Evolutionary conservation across 2,113 vertebrate genomes (phyloP).

Genomic region (Grammomys surdaster): DNA sequence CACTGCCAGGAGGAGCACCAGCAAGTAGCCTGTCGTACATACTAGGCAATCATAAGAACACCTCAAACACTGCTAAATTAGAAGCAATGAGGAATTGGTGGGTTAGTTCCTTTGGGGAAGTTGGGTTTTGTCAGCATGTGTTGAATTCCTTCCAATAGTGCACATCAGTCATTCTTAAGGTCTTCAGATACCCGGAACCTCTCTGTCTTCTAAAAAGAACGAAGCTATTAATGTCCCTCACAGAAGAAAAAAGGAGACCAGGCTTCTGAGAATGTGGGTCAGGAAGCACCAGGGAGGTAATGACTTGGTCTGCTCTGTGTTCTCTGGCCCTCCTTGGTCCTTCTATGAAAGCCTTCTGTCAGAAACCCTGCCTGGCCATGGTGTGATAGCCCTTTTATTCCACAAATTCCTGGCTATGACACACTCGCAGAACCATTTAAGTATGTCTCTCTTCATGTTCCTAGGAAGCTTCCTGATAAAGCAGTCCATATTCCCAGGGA

Average conservation of each 20-base stretch:
- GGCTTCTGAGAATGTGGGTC: constrained; percentile 76
- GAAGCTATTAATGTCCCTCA: constrained; percentile 72
- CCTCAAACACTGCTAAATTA: constrained; percentile 63
- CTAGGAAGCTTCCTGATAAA: constrained; percentile 73
- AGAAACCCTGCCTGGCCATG: constrained; percentile 66
- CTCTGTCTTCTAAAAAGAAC: constrained; percentile 70
- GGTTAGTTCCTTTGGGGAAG: constrained; percentile 77
- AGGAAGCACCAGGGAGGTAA: constrained; percentile 79
- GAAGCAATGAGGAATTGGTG: constrained; percentile 53
- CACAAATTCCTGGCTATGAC: constrained; percentile 72
- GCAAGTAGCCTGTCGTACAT: constrained; percentile 14
- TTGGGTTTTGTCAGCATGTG: constrained; percentile 73
- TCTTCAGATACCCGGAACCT: constrained; percentile 72
- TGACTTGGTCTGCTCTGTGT: constrained; percentile 67
- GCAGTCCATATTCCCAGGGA: constrained; percentile 61
- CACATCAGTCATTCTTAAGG: constrained; percentile 74
- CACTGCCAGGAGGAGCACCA: background rate
- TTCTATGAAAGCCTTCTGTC: constrained; percentile 74
- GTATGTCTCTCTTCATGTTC: constrained; percentile 67
- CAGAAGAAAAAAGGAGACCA: constrained; percentile 69
- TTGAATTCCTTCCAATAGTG: constrained; percentile 65
- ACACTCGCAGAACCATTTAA: constrained; percentile 71
- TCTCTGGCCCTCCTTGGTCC: constrained; percentile 69
- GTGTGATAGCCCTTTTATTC: constrained; percentile 71
- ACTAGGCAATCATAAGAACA: constrained; percentile 23